Conservation (phyloP, 2,888 invertebrate genomes). For the Eumacrocentrus americanus region DNA sequence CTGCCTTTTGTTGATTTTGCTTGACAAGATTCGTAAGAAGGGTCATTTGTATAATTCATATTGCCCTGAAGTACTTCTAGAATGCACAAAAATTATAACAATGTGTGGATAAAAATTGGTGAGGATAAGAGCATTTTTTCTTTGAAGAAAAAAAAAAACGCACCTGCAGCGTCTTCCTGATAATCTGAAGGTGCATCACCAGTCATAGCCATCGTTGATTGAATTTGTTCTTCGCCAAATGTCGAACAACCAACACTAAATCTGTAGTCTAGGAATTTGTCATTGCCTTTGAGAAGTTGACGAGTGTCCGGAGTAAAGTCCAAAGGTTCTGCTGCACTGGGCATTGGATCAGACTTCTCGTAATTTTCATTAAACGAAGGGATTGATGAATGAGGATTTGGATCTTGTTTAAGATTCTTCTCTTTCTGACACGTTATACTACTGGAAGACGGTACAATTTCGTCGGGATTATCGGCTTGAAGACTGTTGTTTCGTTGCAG, state of each 20-base stretch:
- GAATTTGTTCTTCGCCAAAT: not conserved
- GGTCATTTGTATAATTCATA: conserved; percentile 33
- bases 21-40: conserved; percentile 31
- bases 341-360: not conserved
- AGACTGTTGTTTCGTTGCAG: no score
- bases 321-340: conserved; percentile 40
- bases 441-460: conserved; percentile 9
- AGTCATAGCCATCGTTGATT: no score
- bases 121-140: no score
- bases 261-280: conserved; percentile 23
- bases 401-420: not conserved
- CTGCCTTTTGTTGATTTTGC: conserved; percentile 42
- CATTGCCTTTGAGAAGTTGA: conserved; percentile 30
- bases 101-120: no score
- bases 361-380: conserved; percentile 8
- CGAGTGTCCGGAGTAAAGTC: conserved; percentile 43
- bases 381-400: not conserved
- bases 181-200: no score
- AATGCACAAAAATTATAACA: conserved; percentile 15
- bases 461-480: not conserved
- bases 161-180: no score
- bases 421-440: conserved; percentile 2
- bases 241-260: conserved; percentile 16
- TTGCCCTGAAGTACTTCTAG: not conserved
- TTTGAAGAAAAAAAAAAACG: no score